Evolutionary conservation across 2,113 vertebrate genomes (phyloP), one percentile per base, ranked within the genome.

Genomic region (Onychostoma macrolepis): DNA sequence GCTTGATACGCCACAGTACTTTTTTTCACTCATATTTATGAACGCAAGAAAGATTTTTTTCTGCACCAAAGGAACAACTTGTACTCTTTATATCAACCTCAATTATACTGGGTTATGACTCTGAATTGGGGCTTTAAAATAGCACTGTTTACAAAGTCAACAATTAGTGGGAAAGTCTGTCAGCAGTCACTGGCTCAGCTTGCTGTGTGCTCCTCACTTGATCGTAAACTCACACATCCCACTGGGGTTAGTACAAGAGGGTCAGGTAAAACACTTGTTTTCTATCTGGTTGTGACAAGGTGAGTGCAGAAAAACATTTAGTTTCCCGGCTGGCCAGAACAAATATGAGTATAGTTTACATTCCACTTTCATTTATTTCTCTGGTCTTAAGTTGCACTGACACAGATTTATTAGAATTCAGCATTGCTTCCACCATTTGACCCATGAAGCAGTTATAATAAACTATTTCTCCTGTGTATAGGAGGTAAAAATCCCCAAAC

Each of bases 71-170:
- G 71, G 87, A 91, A 88, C 80, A 87, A 85, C 67, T 84, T 86
- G 69, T 63, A 87, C 89, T 85, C 21, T 90, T 85, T 87, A 77
- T 74, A 85, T 72, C 77, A 90, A 76, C 72, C 90, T 87, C 86
- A 89, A 87, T 88, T 90, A 90, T 38, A 89, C 53, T 83, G 17
- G 80, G 85, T 88, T 90, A 87, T 90, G 82, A 91, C 89, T 83
- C 15, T 83, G 88, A 86, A 91, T 90, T 1, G 36, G 28, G 84
- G 5, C 45, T 63, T 38, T 80, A 83, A 87, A 50, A 33, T 83
- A 75, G 43, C 48, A 58, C 74, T 92, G 90, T 93, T 94, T 93
- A 90, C 90, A 91, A 2, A 91, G 90, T 85, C 89, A 93, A 91
- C 72, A 91, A 88, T 87, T 87, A 89, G 79, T 15, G 81, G 87